Evolutionary conservation across 2,888 invertebrate genomes (phyloP), one percentile per base, ranked within the genome.

Genomic region (Timema cristinae): DNA sequence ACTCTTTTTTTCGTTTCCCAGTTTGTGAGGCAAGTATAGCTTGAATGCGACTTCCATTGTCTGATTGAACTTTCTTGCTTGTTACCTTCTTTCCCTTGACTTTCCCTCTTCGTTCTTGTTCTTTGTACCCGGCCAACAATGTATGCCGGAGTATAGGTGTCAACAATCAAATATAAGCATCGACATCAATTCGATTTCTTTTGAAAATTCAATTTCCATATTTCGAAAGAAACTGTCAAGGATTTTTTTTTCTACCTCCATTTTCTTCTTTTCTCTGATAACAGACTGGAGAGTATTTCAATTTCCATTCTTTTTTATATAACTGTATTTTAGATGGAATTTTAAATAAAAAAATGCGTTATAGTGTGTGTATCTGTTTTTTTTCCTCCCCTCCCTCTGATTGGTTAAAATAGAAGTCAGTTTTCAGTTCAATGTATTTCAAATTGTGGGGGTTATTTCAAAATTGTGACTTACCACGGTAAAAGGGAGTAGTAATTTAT

Each of bases 141-240:
- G 48, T 63, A 63, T 47, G 63, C 47, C 8, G 13, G 47, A n/a
- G 32, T 32, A 63, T 63, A 63, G 63, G 63, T 63, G 63, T 63
- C 63, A 63, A 63, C 63, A 63, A 63, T 63, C 63, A 63, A 63
- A 63, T 63, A 48, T 48, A 63, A 63, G 63, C 63, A 63, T 63
- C 63, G 63, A 63, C 63, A 48, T 48, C 63, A 63, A 63, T 63
- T 63, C 63, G 63, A 63, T 63, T 63, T 63, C 63, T 63, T 63
- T 63, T 32, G 10, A 63, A 52, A 63, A 63, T 63, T 63, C 63
- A 63, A 63, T 63, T 63, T 63, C 63, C 63, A 63, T 63, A 63
- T 13, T 32, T 16, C 63, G 32, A 48, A 32, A 32, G 63, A 63
- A 63, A 63, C 63, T 63, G 63, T 63, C 63, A 63, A 63, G 63